phyloP scores from a whole-genome alignment of 2,888 invertebrate genomes.

The Acholoe squamosa region DNA sequence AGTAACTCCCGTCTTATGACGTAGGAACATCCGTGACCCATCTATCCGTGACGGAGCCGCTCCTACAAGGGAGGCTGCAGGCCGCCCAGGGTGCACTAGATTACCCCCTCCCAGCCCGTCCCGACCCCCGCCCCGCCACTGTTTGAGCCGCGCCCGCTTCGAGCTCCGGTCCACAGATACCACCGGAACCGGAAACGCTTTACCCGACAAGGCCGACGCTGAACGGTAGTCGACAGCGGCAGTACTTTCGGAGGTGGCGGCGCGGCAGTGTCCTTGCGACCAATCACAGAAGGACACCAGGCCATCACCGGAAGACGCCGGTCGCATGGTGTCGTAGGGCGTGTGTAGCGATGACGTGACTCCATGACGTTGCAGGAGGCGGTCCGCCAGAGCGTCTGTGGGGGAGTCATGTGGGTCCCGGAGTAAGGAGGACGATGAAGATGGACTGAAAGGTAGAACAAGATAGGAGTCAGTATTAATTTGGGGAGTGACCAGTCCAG shows the following conservation, averaged over 20 bases:
- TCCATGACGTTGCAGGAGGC: background rate
- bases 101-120: background rate
- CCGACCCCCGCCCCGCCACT: conserved; percentile 34
- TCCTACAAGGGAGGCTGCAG: background rate
- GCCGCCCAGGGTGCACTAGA: background rate
- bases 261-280: background rate
- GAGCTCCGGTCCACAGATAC: background rate
- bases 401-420: background rate
- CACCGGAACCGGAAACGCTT: conserved; percentile 26
- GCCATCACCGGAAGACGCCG: background rate
- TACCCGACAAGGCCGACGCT: background rate
- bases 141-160: conserved; percentile 26
- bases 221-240: background rate
- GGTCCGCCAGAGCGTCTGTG: background rate
- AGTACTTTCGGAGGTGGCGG: background rate
- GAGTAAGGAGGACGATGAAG: background rate
- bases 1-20: conserved; percentile 10
- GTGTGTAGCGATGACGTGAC: background rate
- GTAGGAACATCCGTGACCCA: conserved; percentile 28
- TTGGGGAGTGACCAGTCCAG: too few relatives aligned
- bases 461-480: background rate
- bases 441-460: conserved; percentile 17
- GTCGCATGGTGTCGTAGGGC: background rate
- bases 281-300: conserved; percentile 37
- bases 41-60: background rate